Base-by-base conservation (phyloP, 1,140 invertebrate genomes). In the Delia radicum region DNA sequence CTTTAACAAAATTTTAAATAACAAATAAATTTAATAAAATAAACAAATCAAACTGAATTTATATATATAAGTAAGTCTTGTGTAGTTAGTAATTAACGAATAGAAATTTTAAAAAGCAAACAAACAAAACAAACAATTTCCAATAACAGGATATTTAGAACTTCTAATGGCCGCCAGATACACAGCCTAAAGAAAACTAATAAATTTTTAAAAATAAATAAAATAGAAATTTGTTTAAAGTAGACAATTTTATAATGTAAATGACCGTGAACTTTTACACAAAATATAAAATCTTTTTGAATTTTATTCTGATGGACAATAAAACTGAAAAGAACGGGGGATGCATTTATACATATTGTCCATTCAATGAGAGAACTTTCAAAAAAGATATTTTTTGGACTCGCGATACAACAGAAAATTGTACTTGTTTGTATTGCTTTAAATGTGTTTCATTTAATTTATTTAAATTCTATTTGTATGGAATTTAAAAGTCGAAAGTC, bases 161-260 rank as follows among this genome's bases (percentile, higher is more conserved):
- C 18, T 55, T 55, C 21, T 55, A 55, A 62, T 21, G 26, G n/a
- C n/a, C n/a, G n/a, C n/a, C n/a, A n/a, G n/a, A n/a, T n/a, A n/a
- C n/a, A n/a, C n/a, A n/a, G n/a, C n/a, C n/a, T n/a, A 28, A 65
- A 65, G 27, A 31, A n/a, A 27, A 65, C 28, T 65, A 65, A 65
- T 28, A 65, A 28, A 65, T 29, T 67, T 28, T 67, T 29, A 67
- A 67, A 15, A 67, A 67, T 29, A 67, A 29, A 29, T 29, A 29
- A 67, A 15, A 67, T 28, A 55, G 18, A 24, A 3, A 21, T 55
- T 55, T 55, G 6, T 55, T 55, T 21, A 55, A 55, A 55, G n/a
- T 8, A 55, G 8, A n/a, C n/a, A n/a, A n/a, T n/a, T n/a, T n/a
- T n/a, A n/a, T n/a, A 55, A 55, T 55, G 18, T 55, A 55, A 55